Evolutionary conservation across 1,140 invertebrate species (phyloP), one percentile per base, ranked within the genome.

Genomic region (Agrypnia vestita): DNA sequence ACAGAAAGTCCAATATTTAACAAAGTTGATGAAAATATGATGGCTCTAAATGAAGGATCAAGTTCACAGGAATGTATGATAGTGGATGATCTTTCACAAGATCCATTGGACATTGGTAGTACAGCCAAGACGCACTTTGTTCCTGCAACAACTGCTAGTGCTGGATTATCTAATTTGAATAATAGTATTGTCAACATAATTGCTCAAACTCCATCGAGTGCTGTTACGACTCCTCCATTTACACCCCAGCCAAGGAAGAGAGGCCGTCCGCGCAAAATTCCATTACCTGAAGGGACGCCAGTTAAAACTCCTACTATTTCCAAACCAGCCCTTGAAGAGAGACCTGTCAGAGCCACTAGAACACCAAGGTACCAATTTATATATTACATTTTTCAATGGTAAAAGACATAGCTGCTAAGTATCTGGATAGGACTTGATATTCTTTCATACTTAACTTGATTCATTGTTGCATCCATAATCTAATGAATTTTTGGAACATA

Each of bases 231-330:
- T 47, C 17, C 64, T 10, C 64, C 64, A n/a, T 72, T 87, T 73
- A 88, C 88, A 35, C 87, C 88, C 0, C 86, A 87, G 76, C 89
- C 88, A 11, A 88, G 87, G 82, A 89, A 89, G 80, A 84, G 89
- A n/a, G 89, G 89, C 11, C 85, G 89, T 43, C 89, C 89, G 12
- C 85, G 89, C n/a, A 90, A 90, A 78, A 55, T 88, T 56, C 87
- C 86, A 0, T 75, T 88, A 0, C 86, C 87, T 0, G 87, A 89
- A 73, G 85, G 84, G 15, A 86, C 86, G 76, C 84, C 85, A 7
- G 73, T 81, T 35, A 69, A 46, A 21, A 17, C 19, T 15, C 88
- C 88, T 6, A 84, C 85, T 4, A 67, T 82, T 25, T 86, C 88
- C 10, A 84, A 86, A 9, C 84, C 87, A 9, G 88, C 88, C 21